Evolutionary conservation across 2,113 vertebrate genomes (phyloP).

Genomic region (Herpetotheres cachinnans): DNA sequence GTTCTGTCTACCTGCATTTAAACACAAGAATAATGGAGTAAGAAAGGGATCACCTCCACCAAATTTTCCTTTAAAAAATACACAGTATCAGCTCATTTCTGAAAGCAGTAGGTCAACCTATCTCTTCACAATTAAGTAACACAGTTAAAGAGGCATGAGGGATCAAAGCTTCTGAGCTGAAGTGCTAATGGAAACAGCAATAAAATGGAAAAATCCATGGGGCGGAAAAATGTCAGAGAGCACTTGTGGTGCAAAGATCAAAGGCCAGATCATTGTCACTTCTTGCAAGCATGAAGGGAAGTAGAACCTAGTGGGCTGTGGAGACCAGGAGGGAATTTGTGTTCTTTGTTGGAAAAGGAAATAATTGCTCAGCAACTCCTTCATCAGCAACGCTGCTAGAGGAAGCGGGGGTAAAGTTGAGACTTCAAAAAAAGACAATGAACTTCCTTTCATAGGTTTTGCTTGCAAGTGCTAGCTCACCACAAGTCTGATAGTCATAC

Average conservation of each 20-base stretch:
- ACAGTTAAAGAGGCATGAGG: not conserved
- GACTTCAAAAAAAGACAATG: not conserved
- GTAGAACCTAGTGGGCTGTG: not conserved
- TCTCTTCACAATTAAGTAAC: not conserved
- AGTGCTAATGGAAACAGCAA: not conserved
- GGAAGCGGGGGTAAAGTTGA: not conserved
- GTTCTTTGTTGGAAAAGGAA: constrained; percentile 23
- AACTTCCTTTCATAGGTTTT: constrained; percentile 13
- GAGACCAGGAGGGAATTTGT: not conserved
- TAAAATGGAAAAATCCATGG: constrained; percentile 8
- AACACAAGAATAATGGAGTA: not conserved
- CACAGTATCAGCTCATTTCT: not conserved
- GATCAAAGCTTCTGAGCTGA: not conserved
- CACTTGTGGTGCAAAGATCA: not conserved
- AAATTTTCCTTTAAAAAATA: not conserved
- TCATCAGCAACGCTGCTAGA: not conserved
- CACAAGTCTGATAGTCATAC: not conserved
- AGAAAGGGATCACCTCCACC: not conserved
- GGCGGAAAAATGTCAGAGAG: not conserved
- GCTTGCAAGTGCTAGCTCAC: not conserved
- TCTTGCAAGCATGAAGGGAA: not conserved
- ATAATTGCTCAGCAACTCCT: constrained; percentile 35
- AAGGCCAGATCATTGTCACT: constrained; percentile 12
- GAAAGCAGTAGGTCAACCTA: not conserved
- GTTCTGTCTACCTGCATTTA: not conserved